Base-by-base conservation (phyloP, 2,888 invertebrate species). In the Chrysolina americana region DNA sequence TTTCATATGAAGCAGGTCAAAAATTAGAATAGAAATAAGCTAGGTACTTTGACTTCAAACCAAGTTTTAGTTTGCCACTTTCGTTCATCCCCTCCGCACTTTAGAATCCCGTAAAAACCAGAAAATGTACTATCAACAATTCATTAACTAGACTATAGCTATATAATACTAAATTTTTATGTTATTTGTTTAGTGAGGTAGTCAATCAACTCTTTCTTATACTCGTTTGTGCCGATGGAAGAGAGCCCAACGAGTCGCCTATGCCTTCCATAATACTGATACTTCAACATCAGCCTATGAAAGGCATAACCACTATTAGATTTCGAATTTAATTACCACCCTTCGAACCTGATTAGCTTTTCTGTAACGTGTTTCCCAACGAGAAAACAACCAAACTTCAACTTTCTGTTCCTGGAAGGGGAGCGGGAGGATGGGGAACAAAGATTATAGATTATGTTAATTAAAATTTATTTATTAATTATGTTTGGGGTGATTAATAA, bases 251-350 rank as follows among this genome's bases (percentile, higher is more conserved):
- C 28, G 41, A 68, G 36, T 23, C 44, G 65, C 47, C 65, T 11
- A 17, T 65, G 65, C n/a, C 11, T 23, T 48, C 48, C 36, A 23
- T 65, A 65, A 65, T 21, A 65, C 28, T 41, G 65, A 70, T 74
- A 76, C 74, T 76, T 72, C 76, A 74, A 74, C 70, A 74, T 74
- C 71, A 73, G 70, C 75, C 72, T 69, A 75, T 70, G 77, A 73
- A 73, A 78, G 72, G 63, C 74, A 50, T 69, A 77, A 78, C 80
- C 77, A 80, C 80, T 83, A 83, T 82, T 81, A 83, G 79, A 82
- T 83, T 81, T 80, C 74, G 73, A 79, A 81, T 81, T 81, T 81
- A 82, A 82, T 83, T 82, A 81, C 80, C 79, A 78, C 81, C 82
- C 80, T 81, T 81, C 81, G 79, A 81, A 80, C 78, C 76, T 79